Base-by-base conservation (phyloP, 2,888 invertebrate species). In the Xanthorhoe spadicearia region DNA sequence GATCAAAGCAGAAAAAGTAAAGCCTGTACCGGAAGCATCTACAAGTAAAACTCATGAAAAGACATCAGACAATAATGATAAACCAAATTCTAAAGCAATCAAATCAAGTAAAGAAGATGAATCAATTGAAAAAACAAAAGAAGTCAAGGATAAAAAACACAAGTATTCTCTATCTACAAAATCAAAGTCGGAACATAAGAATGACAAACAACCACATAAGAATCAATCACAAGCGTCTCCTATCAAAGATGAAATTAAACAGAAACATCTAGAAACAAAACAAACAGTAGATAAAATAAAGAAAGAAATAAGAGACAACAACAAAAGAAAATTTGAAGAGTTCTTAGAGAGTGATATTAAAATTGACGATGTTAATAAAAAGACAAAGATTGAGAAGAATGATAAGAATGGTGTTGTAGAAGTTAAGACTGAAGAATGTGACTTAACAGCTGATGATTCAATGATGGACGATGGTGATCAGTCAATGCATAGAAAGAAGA, bases 241-340 rank as follows among this genome's bases (percentile, higher is more conserved):
- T n/a, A 15, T 15, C 15, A 59, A 60, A 56, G 46, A 63, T 2
- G 55, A 56, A 35, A 38, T 35, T 10, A 23, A 60, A 48, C 15
- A 49, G 10, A 55, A 48, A 43, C 38, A 67, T 53, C 50, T 56
- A 28, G 50, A 61, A 50, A 57, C 72, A 13, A 64, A 72, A 2
- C 64, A 70, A 58, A 51, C 4, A 50, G 66, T 75, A 46, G 65
- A 72, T 8, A 72, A 70, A 51, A 50, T 71, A 23, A 79, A 79
- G 52, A 81, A 77, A 61, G 79, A 78, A 70, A 68, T 74, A 2
- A 79, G 77, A 67, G 80, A 77, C 32, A 77, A 78, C 17, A 81
- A 78, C 32, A 84, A 83, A 76, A 77, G 85, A 38, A 86, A 85
- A 66, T 85, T 84, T 78, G 64, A 81, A 8, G 82, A 88, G 68